Percentiles rank a stretch among this genome's conserved stretches.
Evolutionary conservation across 2,113 vertebrate species (phyloP).

Genomic region (Apeltes quadracus): DNA sequence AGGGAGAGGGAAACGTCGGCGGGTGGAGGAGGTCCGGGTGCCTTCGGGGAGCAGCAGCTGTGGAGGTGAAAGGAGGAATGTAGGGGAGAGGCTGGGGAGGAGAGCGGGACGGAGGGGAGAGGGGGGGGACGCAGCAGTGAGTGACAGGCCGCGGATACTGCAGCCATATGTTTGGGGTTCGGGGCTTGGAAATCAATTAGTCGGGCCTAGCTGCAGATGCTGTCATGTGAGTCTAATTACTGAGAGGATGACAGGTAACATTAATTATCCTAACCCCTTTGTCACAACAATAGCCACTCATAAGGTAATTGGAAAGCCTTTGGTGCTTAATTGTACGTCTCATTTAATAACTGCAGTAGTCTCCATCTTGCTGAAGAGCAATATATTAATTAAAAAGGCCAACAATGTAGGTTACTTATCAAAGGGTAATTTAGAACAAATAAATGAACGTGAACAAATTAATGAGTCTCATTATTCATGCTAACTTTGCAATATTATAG

Average conservation of each 20-base stretch:
- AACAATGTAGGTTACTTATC: constrained; percentile 36
- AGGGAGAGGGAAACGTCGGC: background rate
- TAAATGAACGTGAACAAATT: constrained; percentile 49
- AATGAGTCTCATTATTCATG: constrained; percentile 46
- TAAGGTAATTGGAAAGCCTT: constrained; percentile 65
- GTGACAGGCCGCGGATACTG: constrained; percentile 33
- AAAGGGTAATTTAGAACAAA: constrained; percentile 53
- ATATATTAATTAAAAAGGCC: constrained; percentile 55
- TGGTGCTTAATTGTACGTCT: constrained; percentile 66
- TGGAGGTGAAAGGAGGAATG: background rate
- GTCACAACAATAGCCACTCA: constrained; percentile 63
- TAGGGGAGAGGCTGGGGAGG: background rate
- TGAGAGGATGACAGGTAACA: constrained; percentile 64
- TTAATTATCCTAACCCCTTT: constrained; percentile 69
- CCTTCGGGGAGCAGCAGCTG: background rate
- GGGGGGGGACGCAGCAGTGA: constrained; percentile 6
- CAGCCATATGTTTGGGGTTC: constrained; percentile 51
- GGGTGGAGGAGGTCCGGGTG: background rate
- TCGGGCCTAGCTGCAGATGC: constrained; percentile 51
- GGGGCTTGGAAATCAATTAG: constrained; percentile 66
- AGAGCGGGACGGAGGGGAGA: constrained; percentile 12
- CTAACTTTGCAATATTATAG: background rate
- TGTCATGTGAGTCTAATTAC: constrained; percentile 68
- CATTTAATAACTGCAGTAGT: constrained; percentile 57
- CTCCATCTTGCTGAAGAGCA: constrained; percentile 14